Percentiles rank a stretch among this genome's conserved stretches.
Evolutionary conservation across 2,888 invertebrate species (phyloP).

Genomic region (Diadegma fenestrale): DNA sequence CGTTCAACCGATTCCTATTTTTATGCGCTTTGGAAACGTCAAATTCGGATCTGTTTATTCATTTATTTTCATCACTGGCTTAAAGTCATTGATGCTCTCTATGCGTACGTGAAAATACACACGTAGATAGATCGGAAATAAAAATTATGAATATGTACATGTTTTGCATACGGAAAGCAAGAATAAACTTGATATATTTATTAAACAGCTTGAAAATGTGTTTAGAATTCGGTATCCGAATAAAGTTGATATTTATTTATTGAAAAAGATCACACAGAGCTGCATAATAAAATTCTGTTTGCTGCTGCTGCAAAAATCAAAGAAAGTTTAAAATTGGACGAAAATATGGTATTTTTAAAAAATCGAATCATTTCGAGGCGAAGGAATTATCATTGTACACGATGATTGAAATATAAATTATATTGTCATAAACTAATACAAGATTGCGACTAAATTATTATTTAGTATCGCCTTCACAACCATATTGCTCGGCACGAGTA

Average conservation of each 20-base stretch:
- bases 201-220: neutral
- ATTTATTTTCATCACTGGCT: constrained; percentile 16
- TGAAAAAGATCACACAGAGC: constrained; percentile 3
- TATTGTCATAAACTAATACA: neutral
- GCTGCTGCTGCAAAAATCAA: neutral
- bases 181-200: constrained; percentile 62
- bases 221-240: constrained; percentile 25
- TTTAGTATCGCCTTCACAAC: neutral
- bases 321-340: neutral
- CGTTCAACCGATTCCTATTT: neutral
- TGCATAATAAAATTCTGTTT: neutral
- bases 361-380: neutral
- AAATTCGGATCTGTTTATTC: constrained; percentile 6
- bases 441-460: neutral
- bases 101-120: neutral
- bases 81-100: constrained; percentile 9
- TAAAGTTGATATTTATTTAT: constrained; percentile 58
- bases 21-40: constrained; percentile 8
- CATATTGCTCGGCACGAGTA: neutral
- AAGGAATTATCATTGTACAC: neutral
- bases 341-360: neutral
- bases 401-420: neutral
- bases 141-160: constrained; percentile 41
- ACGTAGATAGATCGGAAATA: constrained; percentile 29
- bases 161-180: constrained; percentile 38